Evolutionary conservation across 2,113 vertebrate genomes (phyloP).

Genomic region (Tiliqua scincoides): DNA sequence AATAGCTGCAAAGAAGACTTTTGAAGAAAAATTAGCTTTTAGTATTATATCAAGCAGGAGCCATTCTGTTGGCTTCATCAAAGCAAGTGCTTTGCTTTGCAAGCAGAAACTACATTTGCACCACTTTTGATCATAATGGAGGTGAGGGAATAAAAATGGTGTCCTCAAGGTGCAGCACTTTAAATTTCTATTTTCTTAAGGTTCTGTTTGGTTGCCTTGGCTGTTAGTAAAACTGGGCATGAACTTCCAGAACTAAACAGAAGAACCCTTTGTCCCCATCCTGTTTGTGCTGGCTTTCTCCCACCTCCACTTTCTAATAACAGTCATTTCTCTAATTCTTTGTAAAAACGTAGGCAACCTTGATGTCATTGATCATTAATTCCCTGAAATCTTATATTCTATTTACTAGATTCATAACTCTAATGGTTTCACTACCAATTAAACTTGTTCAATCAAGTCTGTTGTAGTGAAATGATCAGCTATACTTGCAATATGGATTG

Average conservation of each 20-base stretch:
- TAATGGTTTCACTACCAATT: constrained; percentile 10
- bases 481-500: not conserved
- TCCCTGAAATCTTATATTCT: not conserved
- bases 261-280: not conserved
- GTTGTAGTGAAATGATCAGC: not conserved
- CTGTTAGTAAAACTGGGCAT: not conserved
- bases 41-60: not conserved
- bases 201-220: not conserved
- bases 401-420: not conserved
- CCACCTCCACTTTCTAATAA: not conserved
- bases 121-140: not conserved
- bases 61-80: not conserved
- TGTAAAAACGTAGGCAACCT: not conserved
- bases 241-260: not conserved
- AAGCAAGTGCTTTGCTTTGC: no score
- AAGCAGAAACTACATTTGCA: not conserved
- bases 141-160: not conserved
- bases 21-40: not conserved
- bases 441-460: not conserved
- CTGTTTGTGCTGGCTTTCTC: not conserved
- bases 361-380: not conserved
- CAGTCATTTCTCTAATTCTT: not conserved
- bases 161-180: not conserved
- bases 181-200: not conserved
- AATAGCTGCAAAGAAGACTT: not conserved